Evolutionary conservation across 2,113 vertebrate genomes (phyloP).

Genomic region (Turnix velox): DNA sequence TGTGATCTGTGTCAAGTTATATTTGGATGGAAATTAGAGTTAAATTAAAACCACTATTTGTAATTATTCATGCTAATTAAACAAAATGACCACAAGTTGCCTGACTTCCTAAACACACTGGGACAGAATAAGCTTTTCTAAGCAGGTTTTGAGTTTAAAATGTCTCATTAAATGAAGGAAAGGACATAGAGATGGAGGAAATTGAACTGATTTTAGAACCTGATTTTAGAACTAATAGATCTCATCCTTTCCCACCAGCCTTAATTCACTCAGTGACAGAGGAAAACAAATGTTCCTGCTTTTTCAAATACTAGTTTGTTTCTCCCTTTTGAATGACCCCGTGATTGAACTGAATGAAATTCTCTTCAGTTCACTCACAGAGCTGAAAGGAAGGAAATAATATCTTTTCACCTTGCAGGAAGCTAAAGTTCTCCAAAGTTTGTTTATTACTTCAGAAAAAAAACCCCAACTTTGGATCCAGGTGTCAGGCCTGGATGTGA

Average conservation of each 20-base stretch:
- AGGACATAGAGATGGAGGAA: neutral
- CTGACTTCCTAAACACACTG: neutral
- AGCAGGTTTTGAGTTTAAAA: neutral
- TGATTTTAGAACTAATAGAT: neutral
- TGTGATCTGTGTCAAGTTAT: conserved; percentile 47
- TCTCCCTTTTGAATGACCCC: conserved; percentile 16
- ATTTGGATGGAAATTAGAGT: conserved; percentile 52
- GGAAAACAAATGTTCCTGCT: conserved; percentile 12
- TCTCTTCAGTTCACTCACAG: neutral
- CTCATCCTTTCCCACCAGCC: neutral
- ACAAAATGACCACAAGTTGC: conserved; percentile 30
- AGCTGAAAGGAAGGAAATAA: neutral
- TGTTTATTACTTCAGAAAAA: neutral
- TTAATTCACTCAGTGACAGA: neutral
- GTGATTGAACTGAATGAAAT: neutral
- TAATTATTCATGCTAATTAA: conserved; percentile 60
- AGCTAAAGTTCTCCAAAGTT: neutral
- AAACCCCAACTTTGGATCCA: neutral
- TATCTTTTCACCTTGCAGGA: neutral
- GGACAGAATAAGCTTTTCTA: neutral
- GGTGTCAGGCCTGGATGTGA: neutral
- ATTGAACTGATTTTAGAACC: neutral
- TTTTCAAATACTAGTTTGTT: conserved; percentile 32
- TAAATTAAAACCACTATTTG: conserved; percentile 48
- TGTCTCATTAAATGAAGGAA: neutral